Evolutionary conservation across 1,140 invertebrate genomes (phyloP).

Genomic region (Lepidurus packardi): DNA sequence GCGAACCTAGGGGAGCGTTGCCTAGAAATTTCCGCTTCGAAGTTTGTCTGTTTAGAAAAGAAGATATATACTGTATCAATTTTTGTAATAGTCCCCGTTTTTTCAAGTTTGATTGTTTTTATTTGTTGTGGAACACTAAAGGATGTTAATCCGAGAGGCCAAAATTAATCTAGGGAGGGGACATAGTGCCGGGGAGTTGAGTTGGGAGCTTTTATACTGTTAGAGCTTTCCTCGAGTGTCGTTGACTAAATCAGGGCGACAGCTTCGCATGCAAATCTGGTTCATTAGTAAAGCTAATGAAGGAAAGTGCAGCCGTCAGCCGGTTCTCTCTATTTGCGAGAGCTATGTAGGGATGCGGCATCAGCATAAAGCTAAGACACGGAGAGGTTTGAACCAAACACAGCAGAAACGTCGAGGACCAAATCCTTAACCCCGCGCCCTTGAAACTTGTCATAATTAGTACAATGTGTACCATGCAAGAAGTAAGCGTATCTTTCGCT

Average conservation of each 20-base stretch:
- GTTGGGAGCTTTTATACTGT: background rate
- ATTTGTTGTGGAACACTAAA: background rate
- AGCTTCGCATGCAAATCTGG: constrained; percentile 21
- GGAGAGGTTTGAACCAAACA: background rate
- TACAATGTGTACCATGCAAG: background rate
- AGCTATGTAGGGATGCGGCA: background rate
- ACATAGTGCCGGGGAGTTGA: background rate
- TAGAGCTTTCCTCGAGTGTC: constrained; percentile 4
- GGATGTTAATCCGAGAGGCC: constrained; percentile 1
- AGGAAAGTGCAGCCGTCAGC: constrained; percentile 17
- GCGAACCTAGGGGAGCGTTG: background rate
- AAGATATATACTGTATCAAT: no score
- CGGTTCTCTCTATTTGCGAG: background rate
- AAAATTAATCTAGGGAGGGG: background rate
- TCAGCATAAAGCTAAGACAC: background rate
- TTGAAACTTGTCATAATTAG: constrained; percentile 13
- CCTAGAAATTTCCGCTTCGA: background rate
- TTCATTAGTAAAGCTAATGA: constrained; percentile 22
- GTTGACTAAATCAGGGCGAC: constrained; percentile 13
- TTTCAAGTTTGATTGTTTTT: constrained; percentile 3
- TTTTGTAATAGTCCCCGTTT: background rate
- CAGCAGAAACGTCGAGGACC: background rate
- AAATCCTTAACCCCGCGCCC: background rate
- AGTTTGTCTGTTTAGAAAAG: background rate
- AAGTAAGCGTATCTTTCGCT: background rate